These are phyloP conservation scores for Papilio gigon DNA, from an alignment of 2,888 invertebrate species.

Conservation along the genomic window DNA sequence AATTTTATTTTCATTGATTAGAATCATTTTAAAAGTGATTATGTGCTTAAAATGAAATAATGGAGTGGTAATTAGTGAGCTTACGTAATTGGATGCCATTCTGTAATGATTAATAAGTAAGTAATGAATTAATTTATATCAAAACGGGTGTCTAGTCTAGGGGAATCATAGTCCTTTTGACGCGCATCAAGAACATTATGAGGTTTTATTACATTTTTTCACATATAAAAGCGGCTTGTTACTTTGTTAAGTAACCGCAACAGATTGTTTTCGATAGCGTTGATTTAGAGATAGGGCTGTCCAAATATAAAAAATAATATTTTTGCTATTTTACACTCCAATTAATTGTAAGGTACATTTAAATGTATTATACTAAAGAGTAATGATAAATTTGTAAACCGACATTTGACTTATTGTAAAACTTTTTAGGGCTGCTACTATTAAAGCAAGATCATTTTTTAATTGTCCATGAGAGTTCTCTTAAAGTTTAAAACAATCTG, in stretches of 20 bases:
- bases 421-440: too few species aligned
- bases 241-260: conserved; percentile 18
- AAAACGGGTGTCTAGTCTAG: too few species aligned
- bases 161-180: too few species aligned
- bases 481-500: not conserved
- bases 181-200: too few species aligned
- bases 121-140: not conserved
- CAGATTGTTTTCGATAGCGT: conserved; percentile 20
- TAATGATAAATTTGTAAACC: too few species aligned
- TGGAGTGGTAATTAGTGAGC: not conserved
- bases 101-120: not conserved
- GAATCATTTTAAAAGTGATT: not conserved
- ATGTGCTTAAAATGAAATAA: conserved; percentile 1
- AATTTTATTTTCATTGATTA: not conserved
- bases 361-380: too few species aligned
- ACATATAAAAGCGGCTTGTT: not conserved
- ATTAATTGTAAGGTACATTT: too few species aligned
- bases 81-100: not conserved
- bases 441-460: too few species aligned
- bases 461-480: not conserved
- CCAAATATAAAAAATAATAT: not conserved
- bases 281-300: not conserved
- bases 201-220: not conserved
- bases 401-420: too few species aligned
- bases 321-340: not conserved